Percentiles rank a stretch among this genome's conserved stretches.
phyloP scores from a whole-genome alignment of 2,888 invertebrate genomes.

The Thecocarcelia acutangulata region DNA sequence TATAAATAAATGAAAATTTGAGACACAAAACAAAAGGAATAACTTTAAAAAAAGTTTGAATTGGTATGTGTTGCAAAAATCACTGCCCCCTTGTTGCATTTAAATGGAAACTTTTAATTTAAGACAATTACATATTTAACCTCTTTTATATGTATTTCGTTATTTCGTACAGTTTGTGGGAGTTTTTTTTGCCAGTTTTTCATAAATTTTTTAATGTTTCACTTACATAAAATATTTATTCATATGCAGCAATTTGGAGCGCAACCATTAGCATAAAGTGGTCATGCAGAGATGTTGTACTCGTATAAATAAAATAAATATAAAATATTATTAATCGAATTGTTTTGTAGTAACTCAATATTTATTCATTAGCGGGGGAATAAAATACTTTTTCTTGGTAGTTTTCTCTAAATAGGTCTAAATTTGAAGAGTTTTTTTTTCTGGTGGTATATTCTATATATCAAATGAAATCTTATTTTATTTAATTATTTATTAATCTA shows the following conservation, averaged over 20 bases:
- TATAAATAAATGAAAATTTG: conserved; percentile 14
- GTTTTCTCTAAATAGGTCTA: too few species aligned
- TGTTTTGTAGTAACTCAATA: too few species aligned
- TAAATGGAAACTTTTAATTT: conserved; percentile 37
- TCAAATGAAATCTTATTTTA: too few species aligned
- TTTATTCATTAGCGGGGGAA: too few species aligned
- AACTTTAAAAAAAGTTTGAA: conserved; percentile 38
- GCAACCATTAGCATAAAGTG: too few species aligned
- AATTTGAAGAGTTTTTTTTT: too few species aligned
- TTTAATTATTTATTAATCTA: too few species aligned
- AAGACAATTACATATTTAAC: conserved; percentile 45
- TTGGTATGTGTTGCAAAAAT: conserved; percentile 28
- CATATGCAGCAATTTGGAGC: background rate
- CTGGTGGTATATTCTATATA: too few species aligned
- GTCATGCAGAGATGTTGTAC: too few species aligned
- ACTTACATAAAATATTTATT: conserved; percentile 12
- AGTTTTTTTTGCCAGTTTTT: conserved; percentile 11
- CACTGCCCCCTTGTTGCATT: conserved; percentile 11
- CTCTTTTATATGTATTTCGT: conserved; percentile 27
- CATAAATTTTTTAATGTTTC: conserved; percentile 14
- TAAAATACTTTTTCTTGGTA: too few species aligned
- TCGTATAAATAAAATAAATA: too few species aligned
- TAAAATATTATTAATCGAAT: too few species aligned
- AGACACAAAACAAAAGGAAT: background rate
- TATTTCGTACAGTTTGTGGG: conserved; percentile 43